Base-by-base conservation (phyloP, 1,140 invertebrate genomes). In the Pseudachorutes palmiensis region DNA sequence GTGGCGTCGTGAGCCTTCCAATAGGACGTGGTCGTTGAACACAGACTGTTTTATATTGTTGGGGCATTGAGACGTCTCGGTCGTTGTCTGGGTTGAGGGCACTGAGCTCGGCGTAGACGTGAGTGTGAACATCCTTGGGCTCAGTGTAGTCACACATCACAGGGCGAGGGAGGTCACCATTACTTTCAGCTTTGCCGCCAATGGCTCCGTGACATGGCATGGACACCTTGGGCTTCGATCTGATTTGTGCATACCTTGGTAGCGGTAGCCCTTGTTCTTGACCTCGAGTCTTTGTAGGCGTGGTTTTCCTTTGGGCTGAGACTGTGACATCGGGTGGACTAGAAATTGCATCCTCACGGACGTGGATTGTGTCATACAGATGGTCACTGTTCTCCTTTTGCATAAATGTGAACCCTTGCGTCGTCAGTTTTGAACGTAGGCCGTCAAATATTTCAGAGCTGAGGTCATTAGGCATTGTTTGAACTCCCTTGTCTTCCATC, bases 341-440 rank as follows among this genome's bases (percentile, higher is more conserved):
- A 69, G 72, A 69, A 29, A 67, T 55, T 9, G 24, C 9, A 48
- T 1, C 48, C 24, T 71, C 68, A n/a, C 87, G 85, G 1, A 88
- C 83, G 74, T 88, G 88, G 57, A 89, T 88, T 29, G 88, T 80
- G 76, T 89, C 87, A 72, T 90, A 90, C 1, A 90, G 77, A 68
- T 88, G 85, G 74, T 89, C 87, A 61, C 89, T 89, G 80, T 87
- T 87, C 77, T 88, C 86, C 28, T 85, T 80, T 1, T 88, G 87
- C 73, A 88, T 85, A 49, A 84, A 83, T 70, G 87, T 88, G 64
- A 86, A 85, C 51, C 86, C 83, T 0, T 88, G 88, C 75, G 87
- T 85, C 66, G 88, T 85, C 1, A 89, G 75, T 71, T 84, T 85
- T 62, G 87, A 84, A 62, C 84, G 80, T 1, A 90, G 78, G 63